These are phyloP conservation scores for Thymelicus sylvestris DNA, from an alignment of 2,888 invertebrate genomes.

Conservation along the genomic window DNA sequence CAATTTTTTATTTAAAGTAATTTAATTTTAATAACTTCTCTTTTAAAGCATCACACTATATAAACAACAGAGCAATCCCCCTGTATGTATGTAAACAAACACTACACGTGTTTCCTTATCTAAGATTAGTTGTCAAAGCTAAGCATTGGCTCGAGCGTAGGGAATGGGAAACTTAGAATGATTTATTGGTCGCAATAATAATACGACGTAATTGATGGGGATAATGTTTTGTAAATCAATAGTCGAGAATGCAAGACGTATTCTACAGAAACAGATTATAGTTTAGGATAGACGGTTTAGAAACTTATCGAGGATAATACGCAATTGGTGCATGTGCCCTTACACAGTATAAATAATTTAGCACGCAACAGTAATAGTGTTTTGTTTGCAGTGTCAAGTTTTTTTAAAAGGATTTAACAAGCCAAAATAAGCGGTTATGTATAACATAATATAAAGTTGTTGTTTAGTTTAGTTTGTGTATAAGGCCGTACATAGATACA, in stretches of 20 bases:
- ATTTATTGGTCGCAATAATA: slow-evolving; percentile 64
- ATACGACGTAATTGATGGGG: slow-evolving; percentile 54
- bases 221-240: slow-evolving; percentile 33
- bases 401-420: too few species aligned
- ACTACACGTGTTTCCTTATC: slow-evolving; percentile 75
- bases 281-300: not conserved
- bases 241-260: not conserved
- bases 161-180: slow-evolving; percentile 74
- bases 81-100: slow-evolving; percentile 26
- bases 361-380: too few species aligned
- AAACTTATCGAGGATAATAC: not conserved
- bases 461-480: too few species aligned
- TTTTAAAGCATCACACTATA: not conserved
- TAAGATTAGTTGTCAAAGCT: slow-evolving; percentile 61
- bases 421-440: too few species aligned
- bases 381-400: too few species aligned
- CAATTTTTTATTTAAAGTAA: too few species aligned
- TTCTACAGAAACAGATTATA: not conserved
- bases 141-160: slow-evolving; percentile 42
- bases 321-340: slow-evolving; percentile 2
- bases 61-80: not conserved
- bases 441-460: too few species aligned
- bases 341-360: not conserved
- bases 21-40: too few species aligned
- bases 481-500: too few species aligned